phyloP scores from a whole-genome alignment of 2,113 vertebrate genomes.

The Istiophorus platypterus region DNA sequence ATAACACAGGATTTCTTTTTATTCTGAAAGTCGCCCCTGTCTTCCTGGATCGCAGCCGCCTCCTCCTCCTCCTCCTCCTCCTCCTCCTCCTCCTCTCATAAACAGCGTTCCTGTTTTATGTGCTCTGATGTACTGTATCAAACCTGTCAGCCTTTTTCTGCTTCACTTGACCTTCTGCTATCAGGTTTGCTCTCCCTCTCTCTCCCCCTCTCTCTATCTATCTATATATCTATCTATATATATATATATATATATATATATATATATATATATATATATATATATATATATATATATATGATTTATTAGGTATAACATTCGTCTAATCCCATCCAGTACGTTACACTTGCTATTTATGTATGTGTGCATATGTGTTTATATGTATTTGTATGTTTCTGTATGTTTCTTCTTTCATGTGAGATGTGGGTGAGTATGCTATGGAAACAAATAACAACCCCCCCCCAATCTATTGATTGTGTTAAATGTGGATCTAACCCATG shows the following conservation, averaged over 20 bases:
- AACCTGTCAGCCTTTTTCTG: conserved; percentile 10
- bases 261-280: too few species aligned
- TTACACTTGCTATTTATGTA: neutral
- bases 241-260: neutral
- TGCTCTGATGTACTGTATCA: conserved; percentile 28
- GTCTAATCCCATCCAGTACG: neutral
- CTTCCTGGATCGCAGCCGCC: neutral
- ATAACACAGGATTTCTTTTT: conserved; percentile 54
- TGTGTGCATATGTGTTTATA: neutral
- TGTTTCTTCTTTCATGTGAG: too few species aligned
- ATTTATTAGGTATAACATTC: conserved; percentile 18
- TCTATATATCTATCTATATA: too few species aligned
- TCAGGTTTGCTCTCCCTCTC: neutral
- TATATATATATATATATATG: neutral
- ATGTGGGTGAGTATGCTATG: too few species aligned
- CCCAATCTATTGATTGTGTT: neutral
- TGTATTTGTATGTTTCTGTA: too few species aligned
- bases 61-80: conserved; percentile 5
- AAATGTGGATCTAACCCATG: neutral
- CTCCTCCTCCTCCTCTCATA: conserved; percentile 9
- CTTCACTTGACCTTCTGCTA: neutral
- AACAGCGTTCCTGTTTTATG: conserved; percentile 18
- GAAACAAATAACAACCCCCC: neutral
- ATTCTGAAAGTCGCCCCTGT: conserved; percentile 53
- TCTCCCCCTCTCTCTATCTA: too few species aligned